Base-by-base conservation (phyloP, 2,797 vertebrate genomes). In the Oreochromis grahami region DNA sequence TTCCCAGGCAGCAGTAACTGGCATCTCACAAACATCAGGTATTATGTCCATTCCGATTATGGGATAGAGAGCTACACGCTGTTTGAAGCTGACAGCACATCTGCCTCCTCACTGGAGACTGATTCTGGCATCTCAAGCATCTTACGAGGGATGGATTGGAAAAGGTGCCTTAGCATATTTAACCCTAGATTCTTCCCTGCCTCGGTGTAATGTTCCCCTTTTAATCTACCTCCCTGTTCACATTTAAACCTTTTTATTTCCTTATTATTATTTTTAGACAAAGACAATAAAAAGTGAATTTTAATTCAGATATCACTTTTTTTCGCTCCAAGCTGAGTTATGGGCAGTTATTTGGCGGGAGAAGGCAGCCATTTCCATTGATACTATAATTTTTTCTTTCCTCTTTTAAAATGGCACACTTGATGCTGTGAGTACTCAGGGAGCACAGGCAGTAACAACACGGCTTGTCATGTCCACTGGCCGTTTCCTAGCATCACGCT, bases 21-120 rank as follows among this genome's bases (percentile, higher is more conserved):
- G 94, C 94, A 95, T 93, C 96, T 93, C 94, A 91, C 92, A 93
- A 96, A 96, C 96, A 97, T 96, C 96, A 96, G 92, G 65, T 97
- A 97, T 97, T 95, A 93, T 96, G 97, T 98, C 97, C 97, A 94
- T 95, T 97, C 94, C 82, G 94, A 96, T 98, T 97, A 97, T 95
- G 94, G 96, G 91, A 90, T 94, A 92, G 94, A 95, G 95, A 95
- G 95, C 96, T 97, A 95, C 96, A 95, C 92, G 91, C 93, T 96
- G 96, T 96, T 97, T 95, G 95, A 91, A 97, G 95, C 95, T 97
- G 97, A 98, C 97, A 97, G 96, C 95, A 83, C 95, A 97, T 97
- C 96, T 98, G 95, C 95, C 95, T 96, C 89, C 93, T 96, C 95
- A 92, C 94, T 93, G 87, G 95, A 96, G 97, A 98, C 96, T 97